Evolutionary conservation across 2,797 vertebrate species (phyloP), one percentile per base, ranked within the genome.

Genomic region (Neopelma chrysocephalum): DNA sequence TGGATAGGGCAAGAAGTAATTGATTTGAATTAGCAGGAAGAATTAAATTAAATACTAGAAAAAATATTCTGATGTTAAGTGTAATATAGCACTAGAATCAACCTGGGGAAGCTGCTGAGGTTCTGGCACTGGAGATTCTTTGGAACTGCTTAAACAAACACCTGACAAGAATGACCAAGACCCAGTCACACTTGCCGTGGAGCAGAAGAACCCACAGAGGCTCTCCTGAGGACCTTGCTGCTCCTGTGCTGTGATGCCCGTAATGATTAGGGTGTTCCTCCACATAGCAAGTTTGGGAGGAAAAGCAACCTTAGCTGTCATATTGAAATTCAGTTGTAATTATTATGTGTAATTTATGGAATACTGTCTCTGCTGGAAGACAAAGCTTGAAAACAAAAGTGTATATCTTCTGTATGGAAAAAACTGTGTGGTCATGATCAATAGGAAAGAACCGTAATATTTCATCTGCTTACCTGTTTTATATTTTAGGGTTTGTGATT

Each of bases 401-500:
- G 27, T 13, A 31, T 54, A n/a, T 89, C 86, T 69, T 45, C 58
- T 38, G 3, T 69, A 20, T 75, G 32, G 34, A 80, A 90, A 69
- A 85, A 50, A 45, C 26, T 15, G 42, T 75, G 42, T 20, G 48
- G 64, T 58, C 15, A 13, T 12, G 32, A 75, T 61, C 66, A 62
- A 56, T 11, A 43, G 14, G 47, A 84, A 95, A 69, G 50, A 68
- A 65, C 6, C 3, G 6, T 40, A 87, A 43, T 64, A 72, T 72
- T 83, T 88, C 7, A 62, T 29, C 47, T 88, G 25, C 18, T 92
- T 54, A 86, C 54, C 31, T 90, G 13, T 38, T 89, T 66, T 71
- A 31, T 91, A 31, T 83, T 81, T 93, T 47, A 82, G 42, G 40
- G 15, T 50, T 62, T 61, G 15, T 58, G 62, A 93, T 87, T 89